Base-by-base conservation (phyloP, 2,113 vertebrate genomes). In the Sorex fumeus region DNA sequence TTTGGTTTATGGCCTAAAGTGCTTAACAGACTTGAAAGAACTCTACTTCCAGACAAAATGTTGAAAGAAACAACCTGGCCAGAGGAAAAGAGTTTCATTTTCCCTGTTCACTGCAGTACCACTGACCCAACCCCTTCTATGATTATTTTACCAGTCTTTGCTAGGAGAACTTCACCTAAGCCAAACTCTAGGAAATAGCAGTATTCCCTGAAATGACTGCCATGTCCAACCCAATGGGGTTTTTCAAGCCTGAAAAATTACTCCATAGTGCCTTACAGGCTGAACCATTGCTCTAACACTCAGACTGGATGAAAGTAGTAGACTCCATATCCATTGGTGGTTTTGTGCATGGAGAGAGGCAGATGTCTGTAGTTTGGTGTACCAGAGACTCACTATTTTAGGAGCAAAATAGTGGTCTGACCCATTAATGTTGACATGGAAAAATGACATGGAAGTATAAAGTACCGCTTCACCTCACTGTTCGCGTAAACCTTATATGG, bases 1-100 rank as follows among this genome's bases (percentile, higher is more conserved):
- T 93, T 88, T 88, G 27, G 8, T 92, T 93, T 89, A 84, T 66
- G 87, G 67, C 47, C 69, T 87, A 66, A 87, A 91, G n/a, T 60
- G 43, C 34, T 76, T 81, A 84, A 70, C 67, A 74, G 62, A 88
- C 88, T 36, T 77, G 92, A 94, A 76, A 88, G 79, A 28, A 8
- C 40, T 88, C 62, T 10, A 84, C 84, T 30, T 32, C 43, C 15
- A 88, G 69, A 66, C 30, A 75, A 75, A 75, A 91, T 80, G 57
- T 92, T 92, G 86, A 45, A 40, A 36, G 28, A 91, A 91, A 74
- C 34, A 32, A 66, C 62, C 71, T 78, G 45, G 76, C 47, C 21
- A 6, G 47, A 91, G 23, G 76, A 66, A 84, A 90, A 72, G 21
- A 87, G 34, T 23, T 43, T 25, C 15, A 11, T 32, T 25, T 62